Percentiles rank a stretch among this genome's conserved stretches.
phyloP scores from a whole-genome alignment of 1,140 invertebrate genomes.

The Eriocheir sinensis region DNA sequence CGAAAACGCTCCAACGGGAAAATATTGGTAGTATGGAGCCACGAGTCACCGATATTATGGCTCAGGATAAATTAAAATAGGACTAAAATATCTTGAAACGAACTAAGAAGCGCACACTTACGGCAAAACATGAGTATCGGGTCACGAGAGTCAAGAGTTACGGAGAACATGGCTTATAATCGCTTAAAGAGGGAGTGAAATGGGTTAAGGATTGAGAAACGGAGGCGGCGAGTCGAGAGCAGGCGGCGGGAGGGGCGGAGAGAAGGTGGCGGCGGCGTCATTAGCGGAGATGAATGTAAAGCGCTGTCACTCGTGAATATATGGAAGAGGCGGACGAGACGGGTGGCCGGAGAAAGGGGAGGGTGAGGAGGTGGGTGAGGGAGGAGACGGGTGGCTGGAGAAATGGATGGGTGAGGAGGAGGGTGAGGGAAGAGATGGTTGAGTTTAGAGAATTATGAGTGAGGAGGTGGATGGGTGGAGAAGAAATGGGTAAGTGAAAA shows the following conservation, averaged over 20 bases:
- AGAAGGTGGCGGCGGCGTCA: constrained; percentile 5
- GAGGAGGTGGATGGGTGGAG: background rate
- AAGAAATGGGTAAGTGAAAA: background rate
- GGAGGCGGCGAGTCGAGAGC: no score
- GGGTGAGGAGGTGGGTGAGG: background rate
- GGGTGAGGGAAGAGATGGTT: background rate
- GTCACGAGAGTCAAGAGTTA: no score
- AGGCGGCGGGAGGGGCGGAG: background rate
- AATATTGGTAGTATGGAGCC: no score
- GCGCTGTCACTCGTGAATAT: background rate
- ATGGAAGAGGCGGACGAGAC: background rate
- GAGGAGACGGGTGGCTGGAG: background rate
- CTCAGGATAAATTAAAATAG: no score
- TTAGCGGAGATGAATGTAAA: constrained; percentile 10
- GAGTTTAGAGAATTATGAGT: no score
- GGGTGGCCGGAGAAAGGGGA: background rate
- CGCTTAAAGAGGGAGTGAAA: background rate
- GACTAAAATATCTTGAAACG: no score
- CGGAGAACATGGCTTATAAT: background rate
- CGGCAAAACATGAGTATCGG: no score
- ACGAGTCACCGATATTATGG: no score
- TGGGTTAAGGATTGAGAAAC: background rate
- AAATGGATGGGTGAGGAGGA: no score
- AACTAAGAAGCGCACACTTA: no score
- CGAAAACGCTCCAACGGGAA: no score